Conservation (phyloP, 2,113 vertebrate genomes). For the Nicator chloris region DNA sequence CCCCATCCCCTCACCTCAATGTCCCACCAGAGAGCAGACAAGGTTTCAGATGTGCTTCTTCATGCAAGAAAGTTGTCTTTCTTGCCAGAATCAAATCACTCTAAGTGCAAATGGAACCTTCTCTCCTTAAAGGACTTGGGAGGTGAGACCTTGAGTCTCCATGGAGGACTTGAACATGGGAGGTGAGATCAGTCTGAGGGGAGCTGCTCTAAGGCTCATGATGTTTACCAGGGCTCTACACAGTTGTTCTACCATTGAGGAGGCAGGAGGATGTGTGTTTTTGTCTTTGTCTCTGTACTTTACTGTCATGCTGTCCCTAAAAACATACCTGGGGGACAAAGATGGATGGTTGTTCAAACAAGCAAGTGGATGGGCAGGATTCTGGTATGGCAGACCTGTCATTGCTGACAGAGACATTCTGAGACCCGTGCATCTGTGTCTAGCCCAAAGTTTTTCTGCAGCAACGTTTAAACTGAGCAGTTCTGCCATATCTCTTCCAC, state of each 20-base stretch:
- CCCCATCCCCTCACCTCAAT: not conserved
- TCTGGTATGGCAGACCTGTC: not conserved
- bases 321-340: fast-evolving
- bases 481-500: fast-evolving
- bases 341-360: not conserved
- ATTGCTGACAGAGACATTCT: not conserved
- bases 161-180: not conserved
- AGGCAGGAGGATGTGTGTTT: not conserved
- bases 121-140: not conserved
- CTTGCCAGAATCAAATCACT: not conserved
- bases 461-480: not conserved
- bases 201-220: not conserved
- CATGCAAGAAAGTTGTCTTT: fast-evolving
- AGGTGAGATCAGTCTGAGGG: not conserved
- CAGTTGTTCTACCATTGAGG: not conserved
- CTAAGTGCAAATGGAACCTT: not conserved
- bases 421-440: not conserved
- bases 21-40: not conserved
- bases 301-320: not conserved
- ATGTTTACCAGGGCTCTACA: not conserved
- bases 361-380: not conserved
- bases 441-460: not conserved
- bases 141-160: not conserved
- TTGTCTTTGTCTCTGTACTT: not conserved
- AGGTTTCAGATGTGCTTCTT: not conserved